Evolutionary conservation across 2,888 invertebrate species (phyloP), one percentile per base, ranked within the genome.

Genomic region (Charanyca ferruginea): DNA sequence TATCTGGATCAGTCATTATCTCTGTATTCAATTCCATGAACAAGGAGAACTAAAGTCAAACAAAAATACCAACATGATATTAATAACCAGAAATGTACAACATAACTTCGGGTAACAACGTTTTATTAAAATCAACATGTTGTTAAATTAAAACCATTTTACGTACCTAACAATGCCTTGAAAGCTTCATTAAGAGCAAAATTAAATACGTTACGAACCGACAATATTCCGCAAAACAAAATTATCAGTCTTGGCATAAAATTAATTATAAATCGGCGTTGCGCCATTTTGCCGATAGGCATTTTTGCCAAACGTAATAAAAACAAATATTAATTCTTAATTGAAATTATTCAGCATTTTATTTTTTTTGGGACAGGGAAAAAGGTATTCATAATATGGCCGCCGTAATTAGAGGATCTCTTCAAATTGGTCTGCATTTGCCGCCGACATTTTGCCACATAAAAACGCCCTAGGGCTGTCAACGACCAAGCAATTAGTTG

Each of bases 401-500:
- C 38, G 57, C 2, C 2, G 35, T 73, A 52, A 77, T 73, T 65
- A 59, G 38, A 44, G 38, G 22, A 3, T 13, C 28, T 2, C 13
- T 23, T 28, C 47, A 41, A 65, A 73, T 57, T 53, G 18, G 52
- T 8, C 11, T n/a, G 45, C 42, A 47, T 65, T 42, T 11, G 25
- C 35, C 18, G 35, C 8, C 52, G 41, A 13, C 6, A 38, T 61
- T 54, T 53, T 42, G 16, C 28, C 18, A 18, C 7, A 28, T 25
- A 52, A 55, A 72, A 70, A 44, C 44, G 6, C 13, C 8, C 22
- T 45, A 58, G n/a, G 28, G 9, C 54, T 71, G 63, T 71, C 71
- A 73, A 54, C 48, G 61, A 55, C 54, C 53, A 20, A n/a, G 22
- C 32, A 64, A 72, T 71, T 62, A 25, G 35, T 61, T 55, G 54